phyloP scores from a whole-genome alignment of 2,113 vertebrate species.

The Heptranchias perlo region DNA sequence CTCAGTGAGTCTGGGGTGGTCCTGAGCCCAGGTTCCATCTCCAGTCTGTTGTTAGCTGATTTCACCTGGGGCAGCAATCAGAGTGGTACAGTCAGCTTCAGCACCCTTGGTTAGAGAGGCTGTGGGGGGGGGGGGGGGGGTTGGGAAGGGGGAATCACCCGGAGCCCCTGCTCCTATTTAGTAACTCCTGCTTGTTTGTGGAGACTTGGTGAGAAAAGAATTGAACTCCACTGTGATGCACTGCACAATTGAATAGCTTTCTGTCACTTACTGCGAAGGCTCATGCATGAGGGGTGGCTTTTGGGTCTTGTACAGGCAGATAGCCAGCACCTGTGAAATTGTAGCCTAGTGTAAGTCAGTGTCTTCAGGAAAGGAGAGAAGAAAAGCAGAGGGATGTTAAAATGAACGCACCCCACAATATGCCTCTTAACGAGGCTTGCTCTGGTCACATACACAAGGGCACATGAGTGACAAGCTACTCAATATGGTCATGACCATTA shows the following conservation, averaged over 20 bases:
- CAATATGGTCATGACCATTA: not conserved
- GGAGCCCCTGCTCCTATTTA: not conserved
- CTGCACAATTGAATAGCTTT: not conserved
- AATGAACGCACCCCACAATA: not conserved
- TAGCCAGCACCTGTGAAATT: not conserved
- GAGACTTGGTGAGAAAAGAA: not conserved
- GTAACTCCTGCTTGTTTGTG: not conserved
- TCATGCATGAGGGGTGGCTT: not conserved
- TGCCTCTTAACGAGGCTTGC: not conserved
- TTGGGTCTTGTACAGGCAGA: not conserved
- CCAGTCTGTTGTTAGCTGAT: not conserved
- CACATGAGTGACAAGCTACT: not conserved
- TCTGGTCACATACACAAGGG: no score
- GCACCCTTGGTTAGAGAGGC: not conserved
- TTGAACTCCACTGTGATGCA: not conserved
- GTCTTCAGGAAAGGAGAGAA: not conserved
- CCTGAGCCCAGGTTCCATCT: not conserved
- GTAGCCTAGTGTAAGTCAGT: not conserved
- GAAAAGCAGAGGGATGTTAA: not conserved
- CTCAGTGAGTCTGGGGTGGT: no score
- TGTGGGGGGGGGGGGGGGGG: no score
- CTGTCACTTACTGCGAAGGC: not conserved
- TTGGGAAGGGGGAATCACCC: not conserved
- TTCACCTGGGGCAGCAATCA: not conserved
- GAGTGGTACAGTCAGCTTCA: not conserved